Percentiles rank a stretch among this genome's conserved stretches.
These are phyloP conservation scores for Anguilla megastoma DNA, from an alignment of 2,797 vertebrate genomes.

Conservation along the genomic window DNA sequence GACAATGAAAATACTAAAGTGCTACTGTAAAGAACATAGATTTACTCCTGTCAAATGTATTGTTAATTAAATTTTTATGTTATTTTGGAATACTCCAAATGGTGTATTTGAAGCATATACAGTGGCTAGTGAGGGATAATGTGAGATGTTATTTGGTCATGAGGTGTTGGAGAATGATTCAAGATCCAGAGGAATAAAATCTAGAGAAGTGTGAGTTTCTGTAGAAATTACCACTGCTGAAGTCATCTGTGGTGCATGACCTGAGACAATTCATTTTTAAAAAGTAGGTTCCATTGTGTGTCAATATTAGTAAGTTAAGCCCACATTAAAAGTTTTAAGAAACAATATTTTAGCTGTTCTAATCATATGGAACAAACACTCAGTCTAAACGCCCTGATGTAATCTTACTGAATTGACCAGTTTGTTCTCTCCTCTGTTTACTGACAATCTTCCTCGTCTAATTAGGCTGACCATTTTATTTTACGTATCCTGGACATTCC, in stretches of 20 bases:
- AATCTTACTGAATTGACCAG: too few relatives aligned
- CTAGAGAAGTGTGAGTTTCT: conserved; percentile 29
- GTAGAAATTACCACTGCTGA: conserved; percentile 28
- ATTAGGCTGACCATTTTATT: too few relatives aligned
- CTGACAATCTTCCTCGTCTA: too few relatives aligned
- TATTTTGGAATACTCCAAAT: background rate
- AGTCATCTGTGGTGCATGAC: conserved; percentile 17
- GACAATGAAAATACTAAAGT: background rate
- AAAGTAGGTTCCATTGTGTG: conserved; percentile 17
- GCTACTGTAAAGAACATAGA: background rate
- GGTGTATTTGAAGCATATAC: background rate
- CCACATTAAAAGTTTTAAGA: background rate
- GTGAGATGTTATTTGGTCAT: background rate
- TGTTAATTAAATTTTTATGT: background rate
- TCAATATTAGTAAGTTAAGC: background rate
- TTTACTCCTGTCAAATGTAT: background rate
- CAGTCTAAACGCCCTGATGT: too few relatives aligned
- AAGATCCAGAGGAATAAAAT: conserved; percentile 16
- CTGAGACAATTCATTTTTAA: background rate
- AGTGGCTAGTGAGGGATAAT: background rate
- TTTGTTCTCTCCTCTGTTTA: too few relatives aligned
- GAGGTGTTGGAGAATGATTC: background rate
- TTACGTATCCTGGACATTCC: too few relatives aligned
- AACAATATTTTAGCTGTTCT: background rate
- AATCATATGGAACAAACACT: background rate